phyloP scores from a whole-genome alignment of 2,797 vertebrate genomes.

The Poeciliopsis paucimaculata region DNA sequence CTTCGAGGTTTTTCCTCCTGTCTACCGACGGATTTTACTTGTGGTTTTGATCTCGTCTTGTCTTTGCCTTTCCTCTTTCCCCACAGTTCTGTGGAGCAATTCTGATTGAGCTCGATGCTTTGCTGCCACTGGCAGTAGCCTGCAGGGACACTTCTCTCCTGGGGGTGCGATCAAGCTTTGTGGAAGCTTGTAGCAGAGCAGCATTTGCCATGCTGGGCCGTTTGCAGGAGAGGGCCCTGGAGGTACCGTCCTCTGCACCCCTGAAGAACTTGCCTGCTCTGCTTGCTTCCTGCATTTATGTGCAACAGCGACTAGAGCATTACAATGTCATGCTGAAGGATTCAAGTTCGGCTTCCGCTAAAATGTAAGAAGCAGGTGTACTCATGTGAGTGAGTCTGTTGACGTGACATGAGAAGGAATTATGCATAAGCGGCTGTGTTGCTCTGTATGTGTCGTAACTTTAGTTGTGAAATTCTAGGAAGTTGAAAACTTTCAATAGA shows the following conservation, averaged over 20 bases:
- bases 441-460: not conserved
- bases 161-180: conserved; percentile 88
- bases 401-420: not conserved
- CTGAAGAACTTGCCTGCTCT: conserved; percentile 82
- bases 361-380: conserved; percentile 81
- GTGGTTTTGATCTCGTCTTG: conserved; percentile 48
- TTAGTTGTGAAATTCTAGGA: not conserved
- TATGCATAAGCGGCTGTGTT: not conserved
- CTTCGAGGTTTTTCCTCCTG: conserved; percentile 33
- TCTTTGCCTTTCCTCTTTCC: conserved; percentile 29
- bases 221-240: conserved; percentile 84
- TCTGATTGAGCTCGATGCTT: conserved; percentile 87
- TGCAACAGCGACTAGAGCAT: conserved; percentile 82
- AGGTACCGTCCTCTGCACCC: conserved; percentile 84
- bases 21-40: conserved; percentile 42
- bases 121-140: conserved; percentile 90
- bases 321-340: conserved; percentile 86
- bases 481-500: not conserved
- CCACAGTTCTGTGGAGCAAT: conserved; percentile 90
- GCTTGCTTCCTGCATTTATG: conserved; percentile 84
- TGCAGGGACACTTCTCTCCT: conserved; percentile 86
- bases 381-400: conserved; percentile 7
- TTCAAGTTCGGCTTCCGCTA: conserved; percentile 64
- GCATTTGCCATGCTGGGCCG: conserved; percentile 83
- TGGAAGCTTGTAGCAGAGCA: conserved; percentile 88